These are phyloP conservation scores for Peromyscus leucopus DNA, from an alignment of 2,113 vertebrate genomes.

Conservation along the genomic window DNA sequence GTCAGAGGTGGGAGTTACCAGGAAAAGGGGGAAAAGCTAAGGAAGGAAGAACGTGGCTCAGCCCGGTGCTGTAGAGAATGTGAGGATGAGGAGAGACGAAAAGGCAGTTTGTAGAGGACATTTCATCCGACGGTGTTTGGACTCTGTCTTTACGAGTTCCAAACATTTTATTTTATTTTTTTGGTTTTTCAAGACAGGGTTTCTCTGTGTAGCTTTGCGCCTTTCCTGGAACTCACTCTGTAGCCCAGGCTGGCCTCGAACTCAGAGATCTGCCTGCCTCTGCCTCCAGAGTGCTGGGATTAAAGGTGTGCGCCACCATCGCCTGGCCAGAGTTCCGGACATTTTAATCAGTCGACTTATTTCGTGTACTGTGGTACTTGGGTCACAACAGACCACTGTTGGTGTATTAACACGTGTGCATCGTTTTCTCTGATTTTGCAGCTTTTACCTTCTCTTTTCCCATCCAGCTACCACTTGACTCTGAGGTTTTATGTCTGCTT, in stretches of 20 bases:
- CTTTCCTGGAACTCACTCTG: too few species aligned
- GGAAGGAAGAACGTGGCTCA: background rate
- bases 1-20: background rate
- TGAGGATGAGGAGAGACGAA: background rate
- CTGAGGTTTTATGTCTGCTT: background rate
- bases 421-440: background rate
- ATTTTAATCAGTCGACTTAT: background rate
- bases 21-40: background rate
- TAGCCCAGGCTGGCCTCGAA: too few species aligned
- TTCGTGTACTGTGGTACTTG: background rate
- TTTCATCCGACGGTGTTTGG: slow-evolving; percentile 10
- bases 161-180: background rate
- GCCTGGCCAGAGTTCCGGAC: background rate
- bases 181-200: too few species aligned
- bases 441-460: background rate
- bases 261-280: too few species aligned
- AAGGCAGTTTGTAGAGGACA: background rate
- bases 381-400: background rate
- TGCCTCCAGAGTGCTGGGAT: too few species aligned
- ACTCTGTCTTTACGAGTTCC: slow-evolving; percentile 1
- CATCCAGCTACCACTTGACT: background rate
- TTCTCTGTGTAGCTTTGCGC: too few species aligned
- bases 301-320: too few species aligned
- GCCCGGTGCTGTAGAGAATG: background rate
- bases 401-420: background rate